Conservation (phyloP, 2,888 invertebrate genomes). For the Parnassius glacialis region DNA sequence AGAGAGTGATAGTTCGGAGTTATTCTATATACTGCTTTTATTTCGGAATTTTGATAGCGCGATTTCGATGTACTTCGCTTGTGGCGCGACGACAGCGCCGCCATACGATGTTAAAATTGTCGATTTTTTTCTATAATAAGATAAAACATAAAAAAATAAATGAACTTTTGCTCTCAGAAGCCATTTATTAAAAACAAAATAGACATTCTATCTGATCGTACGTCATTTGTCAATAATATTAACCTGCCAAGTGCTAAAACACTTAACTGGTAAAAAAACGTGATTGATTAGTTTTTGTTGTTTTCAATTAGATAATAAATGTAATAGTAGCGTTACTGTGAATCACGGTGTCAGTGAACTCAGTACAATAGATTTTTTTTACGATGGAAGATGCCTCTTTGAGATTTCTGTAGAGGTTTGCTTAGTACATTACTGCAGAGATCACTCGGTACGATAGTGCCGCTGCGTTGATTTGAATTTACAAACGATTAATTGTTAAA, state of each 20-base stretch:
- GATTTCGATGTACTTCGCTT: too few species aligned
- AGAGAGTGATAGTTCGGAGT: too few species aligned
- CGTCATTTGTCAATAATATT: slow-evolving; percentile 21
- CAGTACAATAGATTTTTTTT: slow-evolving; percentile 44
- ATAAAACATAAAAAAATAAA: too few species aligned
- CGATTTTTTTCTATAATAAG: too few species aligned
- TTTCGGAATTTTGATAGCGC: too few species aligned
- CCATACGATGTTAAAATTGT: too few species aligned
- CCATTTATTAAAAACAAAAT: slow-evolving; percentile 2
- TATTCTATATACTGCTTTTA: too few species aligned
- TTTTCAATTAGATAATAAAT: slow-evolving; percentile 50
- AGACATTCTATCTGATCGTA: slow-evolving; percentile 4
- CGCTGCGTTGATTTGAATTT: slow-evolving; percentile 16
- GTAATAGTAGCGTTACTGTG: slow-evolving; percentile 39
- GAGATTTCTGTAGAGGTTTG: slow-evolving; percentile 33
- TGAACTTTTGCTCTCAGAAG: too few species aligned
- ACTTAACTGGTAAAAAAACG: slow-evolving; percentile 59
- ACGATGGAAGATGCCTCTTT: slow-evolving; percentile 38
- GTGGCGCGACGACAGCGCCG: too few species aligned
- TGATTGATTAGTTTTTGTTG: slow-evolving; percentile 61
- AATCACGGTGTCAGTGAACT: slow-evolving; percentile 55
- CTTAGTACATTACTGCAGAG: slow-evolving; percentile 22
- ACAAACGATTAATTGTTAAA: neutral
- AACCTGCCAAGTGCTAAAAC: slow-evolving; percentile 26
- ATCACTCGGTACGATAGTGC: slow-evolving; percentile 14